Percentiles rank a stretch among this genome's conserved stretches.
Evolutionary conservation across 2,113 vertebrate genomes (phyloP).

Genomic region (Amazona guildingii): DNA sequence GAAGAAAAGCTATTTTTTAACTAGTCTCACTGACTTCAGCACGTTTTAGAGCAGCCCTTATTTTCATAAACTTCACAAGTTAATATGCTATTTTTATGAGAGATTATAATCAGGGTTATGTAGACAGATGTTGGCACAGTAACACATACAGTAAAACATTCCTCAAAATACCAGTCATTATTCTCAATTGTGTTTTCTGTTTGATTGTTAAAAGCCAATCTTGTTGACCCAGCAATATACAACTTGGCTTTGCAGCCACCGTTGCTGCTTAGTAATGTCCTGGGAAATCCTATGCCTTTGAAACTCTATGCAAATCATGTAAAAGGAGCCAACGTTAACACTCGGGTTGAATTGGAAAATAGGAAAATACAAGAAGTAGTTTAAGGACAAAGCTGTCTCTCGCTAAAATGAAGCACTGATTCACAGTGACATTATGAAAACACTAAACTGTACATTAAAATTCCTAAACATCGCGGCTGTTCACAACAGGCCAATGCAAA

Average conservation of each 20-base stretch:
- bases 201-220: slow-evolving; percentile 25
- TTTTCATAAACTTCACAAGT: slow-evolving; percentile 19
- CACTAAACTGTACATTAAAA: slow-evolving; percentile 50
- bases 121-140: neutral
- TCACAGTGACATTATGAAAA: slow-evolving; percentile 54
- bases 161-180: slow-evolving; percentile 13
- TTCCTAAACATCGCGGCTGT: slow-evolving; percentile 45
- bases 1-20: neutral
- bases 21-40: neutral
- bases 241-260: slow-evolving; percentile 14
- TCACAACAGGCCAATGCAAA: slow-evolving; percentile 61
- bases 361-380: slow-evolving; percentile 25
- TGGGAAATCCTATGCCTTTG: slow-evolving; percentile 49
- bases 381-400: slow-evolving; percentile 52
- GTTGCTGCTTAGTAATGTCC: slow-evolving; percentile 26
- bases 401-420: slow-evolving; percentile 46
- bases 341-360: slow-evolving; percentile 52
- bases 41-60: neutral
- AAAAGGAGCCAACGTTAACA: slow-evolving; percentile 38
- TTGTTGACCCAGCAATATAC: slow-evolving; percentile 42
- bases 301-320: neutral
- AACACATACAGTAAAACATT: neutral
- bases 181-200: slow-evolving; percentile 31
- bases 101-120: neutral
- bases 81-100: neutral